These are phyloP conservation scores for Allobates femoralis DNA, from an alignment of 2,797 vertebrate genomes.

Conservation along the genomic window DNA sequence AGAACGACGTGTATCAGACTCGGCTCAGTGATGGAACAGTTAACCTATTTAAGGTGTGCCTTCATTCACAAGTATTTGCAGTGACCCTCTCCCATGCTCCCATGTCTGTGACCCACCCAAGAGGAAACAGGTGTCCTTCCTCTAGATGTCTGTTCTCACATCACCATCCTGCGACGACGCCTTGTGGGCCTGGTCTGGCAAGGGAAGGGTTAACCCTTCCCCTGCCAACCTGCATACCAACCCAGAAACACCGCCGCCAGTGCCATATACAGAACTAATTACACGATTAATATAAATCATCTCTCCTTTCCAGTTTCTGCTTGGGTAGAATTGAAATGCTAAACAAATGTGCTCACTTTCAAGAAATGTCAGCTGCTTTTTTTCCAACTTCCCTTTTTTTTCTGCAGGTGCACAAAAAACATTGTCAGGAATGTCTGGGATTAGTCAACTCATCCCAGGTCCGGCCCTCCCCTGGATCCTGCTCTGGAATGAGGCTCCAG, in stretches of 20 bases:
- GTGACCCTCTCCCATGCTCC: slow-evolving; percentile 62
- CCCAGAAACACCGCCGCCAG: slow-evolving; percentile 66
- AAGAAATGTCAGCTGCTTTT: slow-evolving; percentile 74
- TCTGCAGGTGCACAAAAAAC: slow-evolving; percentile 76
- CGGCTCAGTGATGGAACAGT: not conserved
- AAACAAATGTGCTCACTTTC: slow-evolving; percentile 79
- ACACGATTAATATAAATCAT: slow-evolving; percentile 75
- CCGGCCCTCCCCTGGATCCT: slow-evolving; percentile 24
- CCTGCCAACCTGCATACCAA: slow-evolving; percentile 51
- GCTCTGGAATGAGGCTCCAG: not conserved
- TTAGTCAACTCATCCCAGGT: slow-evolving; percentile 41
- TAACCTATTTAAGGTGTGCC: slow-evolving; percentile 51
- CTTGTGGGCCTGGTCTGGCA: slow-evolving; percentile 20
- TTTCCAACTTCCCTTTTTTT: slow-evolving; percentile 70
- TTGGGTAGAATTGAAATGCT: slow-evolving; percentile 73
- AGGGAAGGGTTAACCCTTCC: slow-evolving; percentile 53
- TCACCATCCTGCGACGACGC: slow-evolving; percentile 17
- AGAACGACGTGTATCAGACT: not conserved
- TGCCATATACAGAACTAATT: slow-evolving; percentile 67
- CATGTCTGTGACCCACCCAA: slow-evolving; percentile 38
- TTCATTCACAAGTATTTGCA: slow-evolving; percentile 6
- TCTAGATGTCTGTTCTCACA: slow-evolving; percentile 39
- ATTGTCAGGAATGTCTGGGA: slow-evolving; percentile 57
- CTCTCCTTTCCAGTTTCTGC: slow-evolving; percentile 65
- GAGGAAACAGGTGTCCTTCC: slow-evolving; percentile 78